Percentiles rank a stretch among this genome's conserved stretches.
phyloP scores from a whole-genome alignment of 37 sponge, comb jelly and placozoan genomes.

The Diacarnus erythraeanus region DNA sequence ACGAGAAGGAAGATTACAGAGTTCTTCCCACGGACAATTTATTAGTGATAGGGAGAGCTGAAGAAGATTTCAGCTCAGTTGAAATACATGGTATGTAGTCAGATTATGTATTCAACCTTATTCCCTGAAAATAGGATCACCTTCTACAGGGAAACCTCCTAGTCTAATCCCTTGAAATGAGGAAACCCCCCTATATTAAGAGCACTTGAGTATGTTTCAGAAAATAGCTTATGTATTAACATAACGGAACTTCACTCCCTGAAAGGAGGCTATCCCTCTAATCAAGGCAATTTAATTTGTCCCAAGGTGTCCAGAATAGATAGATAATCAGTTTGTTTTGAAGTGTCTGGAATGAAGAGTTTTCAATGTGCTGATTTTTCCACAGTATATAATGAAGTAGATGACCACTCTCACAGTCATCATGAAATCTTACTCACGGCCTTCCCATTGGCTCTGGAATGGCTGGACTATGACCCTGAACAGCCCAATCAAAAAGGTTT shows the following conservation, averaged over 20 bases:
- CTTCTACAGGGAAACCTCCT: too few species aligned
- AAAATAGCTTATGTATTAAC: too few species aligned
- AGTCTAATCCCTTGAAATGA: too few species aligned
- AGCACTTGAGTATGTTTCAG: too few species aligned
- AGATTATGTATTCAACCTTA: too few species aligned
- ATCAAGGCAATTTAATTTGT: too few species aligned
- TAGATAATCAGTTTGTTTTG: neutral
- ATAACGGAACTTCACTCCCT: too few species aligned
- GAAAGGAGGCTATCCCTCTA: too few species aligned
- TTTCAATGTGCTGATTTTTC: neutral
- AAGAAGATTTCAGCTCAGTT: conserved; percentile 88
- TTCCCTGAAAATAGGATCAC: too few species aligned
- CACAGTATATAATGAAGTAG: conserved; percentile 61
- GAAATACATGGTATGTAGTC: conserved; percentile 78
- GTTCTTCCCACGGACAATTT: conserved; percentile 84
- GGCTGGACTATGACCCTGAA: conserved; percentile 86
- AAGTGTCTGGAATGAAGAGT: neutral
- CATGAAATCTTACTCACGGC: conserved; percentile 89
- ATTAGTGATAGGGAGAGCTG: conserved; percentile 84
- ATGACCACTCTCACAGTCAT: conserved; percentile 69
- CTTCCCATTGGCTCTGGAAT: conserved; percentile 89
- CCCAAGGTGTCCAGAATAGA: too few species aligned
- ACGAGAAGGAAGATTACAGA: conserved; percentile 62
- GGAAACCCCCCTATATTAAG: too few species aligned
- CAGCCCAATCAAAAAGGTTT: conserved; percentile 66